A percentile compares a stretch with the other conserved stretches of the same genome.
phyloP scores from a whole-genome alignment of 2,113 vertebrate genomes.

The Sterrhoptilus dennistouni region DNA sequence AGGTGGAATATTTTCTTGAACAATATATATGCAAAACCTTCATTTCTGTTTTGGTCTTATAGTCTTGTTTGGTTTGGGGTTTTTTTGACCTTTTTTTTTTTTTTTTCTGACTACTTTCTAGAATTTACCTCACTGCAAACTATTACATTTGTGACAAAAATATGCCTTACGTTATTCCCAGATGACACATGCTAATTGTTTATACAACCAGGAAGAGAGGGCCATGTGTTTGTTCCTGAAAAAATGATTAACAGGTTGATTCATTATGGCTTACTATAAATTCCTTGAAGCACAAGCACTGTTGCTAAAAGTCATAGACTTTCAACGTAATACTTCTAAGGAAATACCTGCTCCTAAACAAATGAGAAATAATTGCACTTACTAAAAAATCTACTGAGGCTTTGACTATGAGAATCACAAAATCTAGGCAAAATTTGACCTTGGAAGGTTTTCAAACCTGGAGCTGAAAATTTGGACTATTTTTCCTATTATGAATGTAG shows the following conservation, averaged over 20 bases:
- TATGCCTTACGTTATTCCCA: neutral
- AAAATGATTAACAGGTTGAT: constrained; percentile 6
- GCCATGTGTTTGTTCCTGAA: neutral
- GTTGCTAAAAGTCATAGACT: neutral
- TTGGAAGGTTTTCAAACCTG: neutral
- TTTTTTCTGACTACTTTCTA: neutral
- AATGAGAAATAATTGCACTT: neutral
- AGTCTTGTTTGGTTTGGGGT: neutral
- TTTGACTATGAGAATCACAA: neutral
- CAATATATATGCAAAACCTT: too few species aligned
- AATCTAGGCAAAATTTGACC: neutral
- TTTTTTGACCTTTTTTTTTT: neutral
- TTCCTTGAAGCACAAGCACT: neutral
- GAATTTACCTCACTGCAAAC: neutral
- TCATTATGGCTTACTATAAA: neutral
- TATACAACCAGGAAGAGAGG: neutral
- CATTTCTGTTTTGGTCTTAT: neutral
- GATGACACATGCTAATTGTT: neutral
- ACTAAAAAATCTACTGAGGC: neutral
- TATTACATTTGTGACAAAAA: neutral
- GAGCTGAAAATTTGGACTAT: neutral
- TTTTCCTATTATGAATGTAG: neutral
- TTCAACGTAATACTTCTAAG: neutral
- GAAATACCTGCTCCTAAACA: neutral
- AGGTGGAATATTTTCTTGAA: too few species aligned